These are phyloP conservation scores for Manacus vitellinus DNA, from an alignment of 2,113 vertebrate genomes.

Conservation along the genomic window DNA sequence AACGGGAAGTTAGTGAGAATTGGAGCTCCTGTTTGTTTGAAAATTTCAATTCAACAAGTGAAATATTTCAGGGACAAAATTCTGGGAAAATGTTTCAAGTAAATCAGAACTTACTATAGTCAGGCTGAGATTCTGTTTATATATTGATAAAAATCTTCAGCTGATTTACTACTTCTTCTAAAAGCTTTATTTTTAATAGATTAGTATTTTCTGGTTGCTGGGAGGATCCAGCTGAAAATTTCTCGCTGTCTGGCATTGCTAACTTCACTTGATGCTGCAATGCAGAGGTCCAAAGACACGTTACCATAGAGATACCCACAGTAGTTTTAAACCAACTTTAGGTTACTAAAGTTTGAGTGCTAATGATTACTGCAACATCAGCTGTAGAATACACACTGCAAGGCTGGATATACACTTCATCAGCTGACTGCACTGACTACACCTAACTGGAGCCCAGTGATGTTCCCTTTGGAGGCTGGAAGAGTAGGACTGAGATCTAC, in stretches of 20 bases:
- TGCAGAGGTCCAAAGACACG: not conserved
- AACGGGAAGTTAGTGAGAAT: not conserved
- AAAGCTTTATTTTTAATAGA: not conserved
- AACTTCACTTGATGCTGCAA: not conserved
- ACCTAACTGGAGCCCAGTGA: not conserved
- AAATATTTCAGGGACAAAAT: not conserved
- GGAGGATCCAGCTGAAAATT: not conserved
- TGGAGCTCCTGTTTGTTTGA: not conserved
- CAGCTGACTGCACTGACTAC: not conserved
- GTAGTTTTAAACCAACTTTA: not conserved
- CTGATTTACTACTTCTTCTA: not conserved
- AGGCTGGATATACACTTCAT: not conserved
- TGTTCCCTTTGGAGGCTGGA: not conserved
- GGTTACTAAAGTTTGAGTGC: not conserved
- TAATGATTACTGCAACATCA: not conserved
- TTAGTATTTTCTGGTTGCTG: not conserved
- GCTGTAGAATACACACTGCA: not conserved
- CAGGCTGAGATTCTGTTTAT: not conserved
- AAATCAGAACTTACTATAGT: not conserved
- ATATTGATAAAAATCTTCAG: not conserved
- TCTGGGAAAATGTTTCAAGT: not conserved
- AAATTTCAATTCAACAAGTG: not conserved
- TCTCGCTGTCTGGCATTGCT: not conserved
- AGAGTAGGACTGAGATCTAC: not conserved
- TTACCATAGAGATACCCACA: not conserved